Evolutionary conservation across 2,113 vertebrate species (phyloP), one percentile per base, ranked within the genome.

Genomic region (Atractosteus spatula): DNA sequence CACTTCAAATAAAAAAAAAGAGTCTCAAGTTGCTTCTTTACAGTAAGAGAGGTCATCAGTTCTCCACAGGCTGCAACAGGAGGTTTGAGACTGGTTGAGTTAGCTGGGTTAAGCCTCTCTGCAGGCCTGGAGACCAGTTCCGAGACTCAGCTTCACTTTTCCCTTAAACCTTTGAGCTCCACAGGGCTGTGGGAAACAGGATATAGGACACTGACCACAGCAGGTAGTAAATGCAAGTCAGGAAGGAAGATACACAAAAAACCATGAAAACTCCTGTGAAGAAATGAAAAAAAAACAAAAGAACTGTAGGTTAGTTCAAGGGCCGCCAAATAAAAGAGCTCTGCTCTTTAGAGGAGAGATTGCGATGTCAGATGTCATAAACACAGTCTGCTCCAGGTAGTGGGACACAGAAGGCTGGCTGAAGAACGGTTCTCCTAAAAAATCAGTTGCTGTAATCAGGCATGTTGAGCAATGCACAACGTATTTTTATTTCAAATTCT

Each of bases 121-220:
- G 62, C 16, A 72, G 76, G 56, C 67, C 68, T 41, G 72, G 61
- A 68, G 71, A 73, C 62, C 70, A 63, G 65, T 57, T 61, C 62
- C 55, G 55, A 61, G 63, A 70, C 51, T 44, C n/a, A 43, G 64
- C 67, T 69, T 16, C 0, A 6, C 11, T 7, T 41, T 42, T 29
- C 41, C 67, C 77, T 83, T 88, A 93, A 4, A 84, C 82, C 82
- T 92, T 89, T 77, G 79, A 85, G 84, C 93, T 96, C 97, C 97
- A 98, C 14, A 97, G 74, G 12, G 87, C 86, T 0, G 85, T 91
- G 3, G 96, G 95, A 80, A 97, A 96, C 84, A 96, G 70, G 75
- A 96, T 94, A 87, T 98, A 99, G 43, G 96, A 97, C 3, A 86
- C 76, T 0, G 94, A 94, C 96, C 97, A 99, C n/a, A 92, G 75